phyloP scores from a whole-genome alignment of 2,888 invertebrate species.

The Masnerella sp. region DNA sequence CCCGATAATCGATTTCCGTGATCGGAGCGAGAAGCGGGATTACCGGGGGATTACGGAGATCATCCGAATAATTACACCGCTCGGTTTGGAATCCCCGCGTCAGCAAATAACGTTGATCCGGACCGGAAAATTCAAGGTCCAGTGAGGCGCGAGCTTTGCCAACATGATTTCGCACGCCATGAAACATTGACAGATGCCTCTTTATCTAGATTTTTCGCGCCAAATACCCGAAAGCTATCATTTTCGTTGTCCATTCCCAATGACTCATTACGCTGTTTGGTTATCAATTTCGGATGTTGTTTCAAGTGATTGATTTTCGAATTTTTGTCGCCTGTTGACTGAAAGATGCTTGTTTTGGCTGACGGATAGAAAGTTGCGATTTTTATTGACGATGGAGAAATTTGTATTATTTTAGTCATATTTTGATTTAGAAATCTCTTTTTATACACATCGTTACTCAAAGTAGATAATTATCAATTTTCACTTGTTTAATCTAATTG shows the following conservation, averaged over 20 bases:
- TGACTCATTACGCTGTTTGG: slow-evolving; percentile 10
- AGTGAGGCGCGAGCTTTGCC: slow-evolving; percentile 42
- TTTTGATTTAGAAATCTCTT: too few species aligned
- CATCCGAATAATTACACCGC: slow-evolving; percentile 75
- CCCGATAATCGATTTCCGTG: slow-evolving; percentile 70
- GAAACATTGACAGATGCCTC: slow-evolving; percentile 49
- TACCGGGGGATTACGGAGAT: slow-evolving; percentile 72
- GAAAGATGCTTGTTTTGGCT: too few species aligned
- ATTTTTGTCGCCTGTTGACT: too few species aligned
- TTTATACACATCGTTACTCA: too few species aligned
- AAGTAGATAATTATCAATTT: too few species aligned
- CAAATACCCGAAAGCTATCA: slow-evolving; percentile 18
- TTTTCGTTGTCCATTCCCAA: slow-evolving; percentile 27
- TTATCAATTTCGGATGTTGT: slow-evolving; percentile 10
- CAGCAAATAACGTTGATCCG: slow-evolving; percentile 68
- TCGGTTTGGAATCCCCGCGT: slow-evolving; percentile 65
- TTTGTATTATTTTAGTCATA: too few species aligned
- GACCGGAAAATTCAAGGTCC: slow-evolving; percentile 56
- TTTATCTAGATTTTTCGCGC: slow-evolving; percentile 37
- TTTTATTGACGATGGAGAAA: too few species aligned
- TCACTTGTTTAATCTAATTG: too few species aligned
- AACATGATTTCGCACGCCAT: slow-evolving; percentile 47
- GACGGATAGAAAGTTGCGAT: too few species aligned
- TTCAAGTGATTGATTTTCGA: too few species aligned
- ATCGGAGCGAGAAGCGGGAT: slow-evolving; percentile 65